Evolutionary conservation across 2,113 vertebrate genomes (phyloP), one percentile per base, ranked within the genome.

Genomic region (Hylia prasina): DNA sequence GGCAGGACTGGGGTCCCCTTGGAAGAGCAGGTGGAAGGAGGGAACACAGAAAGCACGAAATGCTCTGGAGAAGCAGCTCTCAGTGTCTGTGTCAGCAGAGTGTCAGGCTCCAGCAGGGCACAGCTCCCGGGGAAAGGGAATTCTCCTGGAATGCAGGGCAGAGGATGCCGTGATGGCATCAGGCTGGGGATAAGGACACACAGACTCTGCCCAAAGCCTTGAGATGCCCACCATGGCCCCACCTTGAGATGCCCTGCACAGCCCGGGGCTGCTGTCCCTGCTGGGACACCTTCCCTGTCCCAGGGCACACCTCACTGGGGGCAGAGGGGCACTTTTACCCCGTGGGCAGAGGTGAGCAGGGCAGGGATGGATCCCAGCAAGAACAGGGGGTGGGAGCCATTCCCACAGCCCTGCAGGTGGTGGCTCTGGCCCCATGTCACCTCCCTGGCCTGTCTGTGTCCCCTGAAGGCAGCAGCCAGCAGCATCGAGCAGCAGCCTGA

Each of bases 21-120:
- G 68, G 90, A 95, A 57, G 68, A 90, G 71, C 71, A 83, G 82
- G 80, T 89, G 82, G 89, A 92, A 94, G 82, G 33, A 90, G 42
- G 58, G 56, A 88, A 76, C 19, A 48, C 47, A 44, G 53, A 15
- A 42, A 60, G 56, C 63, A 53, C 18, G 3, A 16, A 76, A 64
- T 2, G 27, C 53, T n/a, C 1, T 3, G 23, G 63, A 85, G 82
- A 15, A 76, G 50, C 28, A 20, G 82, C 22, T 10, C 1, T 6
- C 23, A 24, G 84, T 20, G 47, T 17, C 9, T 28, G 54, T 78
- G 73, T 45, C 23, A 71, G 48, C 53, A 9, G 48, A 33, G 79
- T 3, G 58, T 24, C 48, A 22, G 75, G 58, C 33, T 77, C 10
- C 63, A 24, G 58, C 50, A 11, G 8, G 42, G 22, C 85, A 76